phyloP scores from a whole-genome alignment of 2,113 vertebrate species.

The Mionectes macconnelli region DNA sequence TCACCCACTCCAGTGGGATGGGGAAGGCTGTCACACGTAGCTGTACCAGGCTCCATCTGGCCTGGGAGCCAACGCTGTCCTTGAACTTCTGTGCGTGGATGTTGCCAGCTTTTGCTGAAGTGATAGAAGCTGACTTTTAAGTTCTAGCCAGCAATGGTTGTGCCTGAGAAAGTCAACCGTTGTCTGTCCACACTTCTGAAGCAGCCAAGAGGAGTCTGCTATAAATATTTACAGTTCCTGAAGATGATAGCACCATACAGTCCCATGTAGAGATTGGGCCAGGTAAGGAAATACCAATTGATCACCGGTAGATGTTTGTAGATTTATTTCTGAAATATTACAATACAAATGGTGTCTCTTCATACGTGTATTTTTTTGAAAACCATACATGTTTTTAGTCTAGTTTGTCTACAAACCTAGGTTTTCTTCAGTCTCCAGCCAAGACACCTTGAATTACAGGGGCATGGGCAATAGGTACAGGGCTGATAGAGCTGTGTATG shows the following conservation, averaged over 20 bases:
- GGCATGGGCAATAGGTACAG: not conserved
- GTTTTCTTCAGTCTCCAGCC: not conserved
- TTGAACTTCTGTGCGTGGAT: not conserved
- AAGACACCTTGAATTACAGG: not conserved
- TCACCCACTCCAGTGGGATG: not conserved
- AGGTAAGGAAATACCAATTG: not conserved
- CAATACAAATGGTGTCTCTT: not conserved
- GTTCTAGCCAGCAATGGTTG: not conserved
- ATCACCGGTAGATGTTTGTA: not conserved
- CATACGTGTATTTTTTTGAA: not conserved
- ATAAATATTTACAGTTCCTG: not conserved
- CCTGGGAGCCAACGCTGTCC: not conserved
- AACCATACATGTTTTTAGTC: not conserved
- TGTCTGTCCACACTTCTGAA: not conserved
- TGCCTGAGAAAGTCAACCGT: not conserved
- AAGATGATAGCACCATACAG: not conserved
- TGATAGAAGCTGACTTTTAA: not conserved
- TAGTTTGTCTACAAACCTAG: not conserved
- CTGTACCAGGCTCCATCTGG: not conserved
- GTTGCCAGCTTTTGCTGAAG: conserved; percentile 7
- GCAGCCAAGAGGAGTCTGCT: not conserved
- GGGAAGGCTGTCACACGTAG: not conserved
- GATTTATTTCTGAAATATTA: not conserved
- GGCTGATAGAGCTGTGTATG: not conserved
- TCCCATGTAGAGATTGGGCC: not conserved